phyloP scores from a whole-genome alignment of 2,888 invertebrate genomes.

The Orthosia cruda region DNA sequence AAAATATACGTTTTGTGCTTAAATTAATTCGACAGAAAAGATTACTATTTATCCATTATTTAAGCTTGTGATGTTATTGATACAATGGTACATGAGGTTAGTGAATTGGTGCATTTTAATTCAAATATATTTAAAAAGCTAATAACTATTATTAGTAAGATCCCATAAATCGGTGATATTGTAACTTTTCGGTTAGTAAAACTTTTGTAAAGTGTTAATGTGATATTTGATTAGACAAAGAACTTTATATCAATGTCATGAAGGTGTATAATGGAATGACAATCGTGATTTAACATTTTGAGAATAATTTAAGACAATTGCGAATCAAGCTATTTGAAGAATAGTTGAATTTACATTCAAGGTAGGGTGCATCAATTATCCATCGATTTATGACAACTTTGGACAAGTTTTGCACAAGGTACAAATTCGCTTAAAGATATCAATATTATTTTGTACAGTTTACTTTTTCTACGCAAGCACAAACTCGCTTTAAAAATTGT shows the following conservation, averaged over 20 bases:
- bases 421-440: slow-evolving; percentile 17
- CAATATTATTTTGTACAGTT: slow-evolving; percentile 1
- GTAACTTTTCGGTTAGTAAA: slow-evolving; percentile 6
- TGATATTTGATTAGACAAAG: slow-evolving; percentile 14
- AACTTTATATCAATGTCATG: not conserved
- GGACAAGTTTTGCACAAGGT: not conserved
- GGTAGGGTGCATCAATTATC: slow-evolving; percentile 6
- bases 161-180: slow-evolving; percentile 17
- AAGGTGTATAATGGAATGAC: not conserved
- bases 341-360: not conserved
- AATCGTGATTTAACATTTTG: not conserved
- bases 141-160: slow-evolving; percentile 19
- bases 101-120: not conserved
- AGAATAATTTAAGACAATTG: not conserved
- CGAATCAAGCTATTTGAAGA: not conserved
- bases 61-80: slow-evolving; percentile 15
- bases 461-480: slow-evolving; percentile 19
- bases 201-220: not conserved
- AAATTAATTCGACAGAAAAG: slow-evolving; percentile 43
- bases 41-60: slow-evolving; percentile 40
- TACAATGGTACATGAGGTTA: not conserved
- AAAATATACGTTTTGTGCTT: not conserved
- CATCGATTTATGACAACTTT: slow-evolving; percentile 31
- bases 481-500: not conserved
- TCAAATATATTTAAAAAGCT: slow-evolving; percentile 6